Base-by-base conservation (phyloP, 1,140 invertebrate species). In the Sarcophaga peregrina region DNA sequence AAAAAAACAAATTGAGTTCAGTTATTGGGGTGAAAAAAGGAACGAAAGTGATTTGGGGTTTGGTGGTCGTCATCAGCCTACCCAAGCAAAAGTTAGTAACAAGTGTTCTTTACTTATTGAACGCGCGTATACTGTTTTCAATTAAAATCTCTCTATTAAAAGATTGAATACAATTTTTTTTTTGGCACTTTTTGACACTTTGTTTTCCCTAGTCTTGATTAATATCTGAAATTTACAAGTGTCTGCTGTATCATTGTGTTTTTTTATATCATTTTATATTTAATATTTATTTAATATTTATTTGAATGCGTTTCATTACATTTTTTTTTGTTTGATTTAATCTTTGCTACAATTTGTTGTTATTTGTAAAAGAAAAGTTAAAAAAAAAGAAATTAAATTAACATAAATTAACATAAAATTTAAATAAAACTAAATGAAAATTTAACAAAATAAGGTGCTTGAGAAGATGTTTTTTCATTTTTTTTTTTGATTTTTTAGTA, bases 261-360 rank as follows among this genome's bases (percentile, higher is more conserved):
- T 1, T n/a, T 37, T 37, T 37, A 37, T 37, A 37, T 37, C 4
- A 37, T 58, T n/a, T 58, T 58, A n/a, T 58, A n/a, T 13, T 58
- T 58, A 5, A n/a, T 58, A 15, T 58, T 58, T 58, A n/a, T 15
- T 2, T n/a, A n/a, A n/a, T n/a, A n/a, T n/a, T 15, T 62, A 15
- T 62, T 62, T 62, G 10, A 62, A 62, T 62, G 54, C 11, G 11
- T 62, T 62, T 62, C n/a, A 62, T 37, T 37, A 37, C 25, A 37
- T 37, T 2, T 37, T 37, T 4, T 37, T 37, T 37, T 37, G 4
- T 37, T 37, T 37, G n/a, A 37, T 37, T 37, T 20, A 68, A 25
- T 68, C 62, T 68, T 68, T 68, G 62, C 62, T 68, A 68, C 62
- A 68, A 68, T 68, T 68, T 68, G 62, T 68, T 68, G n/a, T 68